Evolutionary conservation across 2,113 vertebrate genomes (phyloP).

Genomic region (Xyrauchen texanus): DNA sequence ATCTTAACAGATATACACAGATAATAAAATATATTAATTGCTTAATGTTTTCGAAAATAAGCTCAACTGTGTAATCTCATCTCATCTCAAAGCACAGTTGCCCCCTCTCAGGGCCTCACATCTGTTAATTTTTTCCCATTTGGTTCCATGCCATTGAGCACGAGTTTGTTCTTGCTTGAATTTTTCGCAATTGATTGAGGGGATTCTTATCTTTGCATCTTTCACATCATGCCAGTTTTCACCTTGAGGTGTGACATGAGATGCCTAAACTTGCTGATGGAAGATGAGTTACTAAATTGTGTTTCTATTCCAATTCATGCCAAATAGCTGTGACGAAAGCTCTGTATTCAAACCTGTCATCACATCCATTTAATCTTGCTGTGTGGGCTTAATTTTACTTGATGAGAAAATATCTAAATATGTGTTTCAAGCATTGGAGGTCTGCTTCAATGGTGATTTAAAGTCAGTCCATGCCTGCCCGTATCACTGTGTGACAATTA

Average conservation of each 20-base stretch:
- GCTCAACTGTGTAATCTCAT: background rate
- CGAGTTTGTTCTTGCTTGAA: background rate
- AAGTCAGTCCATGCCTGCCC: background rate
- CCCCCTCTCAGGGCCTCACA: too few species aligned
- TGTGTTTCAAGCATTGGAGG: too few species aligned
- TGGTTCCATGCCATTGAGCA: background rate
- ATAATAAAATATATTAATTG: background rate
- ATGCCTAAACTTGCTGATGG: slow-evolving; percentile 12
- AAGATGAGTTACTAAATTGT: background rate
- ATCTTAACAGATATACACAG: too few species aligned
- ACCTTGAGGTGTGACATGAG: slow-evolving; percentile 21
- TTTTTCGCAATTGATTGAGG: background rate
- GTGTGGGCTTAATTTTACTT: background rate
- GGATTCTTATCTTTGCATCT: background rate
- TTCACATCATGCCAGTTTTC: background rate
- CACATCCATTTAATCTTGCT: background rate
- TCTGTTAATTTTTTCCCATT: too few species aligned
- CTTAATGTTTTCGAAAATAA: background rate
- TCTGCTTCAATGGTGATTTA: background rate
- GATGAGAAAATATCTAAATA: too few species aligned
- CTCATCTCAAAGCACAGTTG: background rate
- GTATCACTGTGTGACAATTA: too few species aligned
- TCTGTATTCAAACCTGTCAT: background rate
- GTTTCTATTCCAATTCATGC: background rate
- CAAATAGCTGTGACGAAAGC: slow-evolving; percentile 11